phyloP scores from a whole-genome alignment of 2,797 vertebrate species.

The Xiphophorus birchmanni region DNA sequence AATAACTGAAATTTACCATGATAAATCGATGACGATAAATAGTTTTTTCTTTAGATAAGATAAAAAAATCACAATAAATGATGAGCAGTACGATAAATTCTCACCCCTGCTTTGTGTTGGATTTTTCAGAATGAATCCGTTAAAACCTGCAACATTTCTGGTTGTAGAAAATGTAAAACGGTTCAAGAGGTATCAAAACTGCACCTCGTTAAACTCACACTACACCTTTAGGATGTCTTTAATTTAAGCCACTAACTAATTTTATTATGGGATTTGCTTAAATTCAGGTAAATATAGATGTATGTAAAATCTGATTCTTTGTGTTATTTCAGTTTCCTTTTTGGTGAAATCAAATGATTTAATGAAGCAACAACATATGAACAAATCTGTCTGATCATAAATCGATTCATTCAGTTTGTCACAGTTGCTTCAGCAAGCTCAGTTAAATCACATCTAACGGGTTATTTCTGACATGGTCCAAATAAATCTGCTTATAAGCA shows the following conservation, averaged over 20 bases:
- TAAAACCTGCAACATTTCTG: not conserved
- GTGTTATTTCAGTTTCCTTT: not conserved
- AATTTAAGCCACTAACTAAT: not conserved
- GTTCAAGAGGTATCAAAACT: not conserved
- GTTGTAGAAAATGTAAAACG: not conserved
- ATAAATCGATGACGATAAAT: no score
- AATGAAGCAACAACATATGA: not conserved
- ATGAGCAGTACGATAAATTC: no score
- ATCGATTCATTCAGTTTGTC: not conserved
- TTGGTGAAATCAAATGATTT: not conserved
- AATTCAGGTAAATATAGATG: not conserved
- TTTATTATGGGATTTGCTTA: not conserved
- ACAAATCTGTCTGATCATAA: not conserved
- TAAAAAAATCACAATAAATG: no score
- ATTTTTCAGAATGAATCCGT: not conserved
- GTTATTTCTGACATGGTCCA: not conserved
- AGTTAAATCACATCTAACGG: not conserved
- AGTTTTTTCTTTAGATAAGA: no score
- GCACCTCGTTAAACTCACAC: not conserved
- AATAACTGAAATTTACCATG: no score
- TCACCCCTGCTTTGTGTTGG: not conserved
- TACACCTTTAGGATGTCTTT: not conserved
- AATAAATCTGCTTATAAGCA: not conserved
- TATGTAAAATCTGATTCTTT: not conserved
- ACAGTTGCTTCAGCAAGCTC: not conserved